Percentiles rank a stretch among this genome's conserved stretches.
phyloP scores from a whole-genome alignment of 1,140 invertebrate species.

The Euwallacea similis region DNA sequence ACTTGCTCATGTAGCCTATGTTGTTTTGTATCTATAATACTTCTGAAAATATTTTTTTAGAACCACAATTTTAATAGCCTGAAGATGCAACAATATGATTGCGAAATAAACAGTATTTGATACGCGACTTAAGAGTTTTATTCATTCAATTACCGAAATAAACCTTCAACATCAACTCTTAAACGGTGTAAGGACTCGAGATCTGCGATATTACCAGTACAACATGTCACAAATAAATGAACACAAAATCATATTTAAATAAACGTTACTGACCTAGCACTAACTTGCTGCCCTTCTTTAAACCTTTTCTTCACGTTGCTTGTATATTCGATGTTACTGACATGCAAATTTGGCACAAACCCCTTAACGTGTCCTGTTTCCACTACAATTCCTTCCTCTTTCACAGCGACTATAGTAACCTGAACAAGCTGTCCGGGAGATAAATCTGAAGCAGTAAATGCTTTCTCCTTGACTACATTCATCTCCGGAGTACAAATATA shows the following conservation, averaged over 20 bases:
- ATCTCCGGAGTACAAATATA: slow-evolving; percentile 64
- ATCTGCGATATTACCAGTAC: slow-evolving; percentile 23
- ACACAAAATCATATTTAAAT: slow-evolving; percentile 6
- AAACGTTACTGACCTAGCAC: slow-evolving; percentile 48
- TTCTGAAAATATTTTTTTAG: no score
- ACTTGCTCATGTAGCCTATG: no score
- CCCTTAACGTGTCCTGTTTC: slow-evolving; percentile 51
- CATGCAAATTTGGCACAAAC: slow-evolving; percentile 50
- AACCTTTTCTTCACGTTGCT: slow-evolving; percentile 48
- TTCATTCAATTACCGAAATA: no score
- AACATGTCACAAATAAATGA: not conserved
- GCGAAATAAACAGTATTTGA: no score
- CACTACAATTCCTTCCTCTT: slow-evolving; percentile 53
- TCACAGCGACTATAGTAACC: slow-evolving; percentile 54
- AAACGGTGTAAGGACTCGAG: no score
- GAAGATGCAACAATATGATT: no score
- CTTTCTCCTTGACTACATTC: slow-evolving; percentile 57
- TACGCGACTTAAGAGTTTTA: no score
- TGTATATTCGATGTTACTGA: slow-evolving; percentile 46
- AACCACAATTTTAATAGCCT: no score
- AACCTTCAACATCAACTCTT: no score
- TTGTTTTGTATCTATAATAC: no score
- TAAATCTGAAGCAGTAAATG: slow-evolving; percentile 57
- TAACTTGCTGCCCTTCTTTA: slow-evolving; percentile 56
- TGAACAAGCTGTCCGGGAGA: slow-evolving; percentile 57